Evolutionary conservation across 2,888 invertebrate genomes (phyloP).

Genomic region (Polylopha cassiicola): DNA sequence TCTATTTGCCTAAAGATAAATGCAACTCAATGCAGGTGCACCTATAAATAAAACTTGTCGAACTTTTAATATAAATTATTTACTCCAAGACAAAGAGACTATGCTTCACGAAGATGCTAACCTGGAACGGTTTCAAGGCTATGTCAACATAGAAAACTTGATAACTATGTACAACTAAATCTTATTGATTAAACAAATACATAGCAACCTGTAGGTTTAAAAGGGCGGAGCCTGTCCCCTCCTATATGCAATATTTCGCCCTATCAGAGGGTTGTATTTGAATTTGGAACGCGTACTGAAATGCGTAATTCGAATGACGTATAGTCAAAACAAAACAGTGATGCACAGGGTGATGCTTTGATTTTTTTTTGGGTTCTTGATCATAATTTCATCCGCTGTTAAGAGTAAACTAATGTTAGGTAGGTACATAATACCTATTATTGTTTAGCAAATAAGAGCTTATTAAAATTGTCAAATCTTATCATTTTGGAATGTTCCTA

Average conservation of each 20-base stretch:
- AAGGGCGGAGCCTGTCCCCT: slow-evolving; percentile 37
- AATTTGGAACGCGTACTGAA: slow-evolving; percentile 62
- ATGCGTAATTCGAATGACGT: slow-evolving; percentile 55
- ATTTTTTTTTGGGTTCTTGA: too few relatives aligned
- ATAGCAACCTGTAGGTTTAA: slow-evolving; percentile 38
- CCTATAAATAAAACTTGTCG: too few relatives aligned
- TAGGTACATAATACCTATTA: slow-evolving; percentile 3
- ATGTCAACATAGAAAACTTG: background rate
- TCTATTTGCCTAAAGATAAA: too few relatives aligned
- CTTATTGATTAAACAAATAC: slow-evolving; percentile 44
- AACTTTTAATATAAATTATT: too few relatives aligned
- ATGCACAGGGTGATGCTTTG: slow-evolving; percentile 42
- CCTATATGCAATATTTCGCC: slow-evolving; percentile 30
- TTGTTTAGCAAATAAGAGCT: too few relatives aligned
- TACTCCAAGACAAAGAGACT: too few relatives aligned
- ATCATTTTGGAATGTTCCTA: too few relatives aligned
- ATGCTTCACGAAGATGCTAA: background rate
- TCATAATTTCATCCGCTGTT: too few relatives aligned
- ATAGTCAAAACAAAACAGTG: slow-evolving; percentile 49
- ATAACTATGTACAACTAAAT: slow-evolving; percentile 26
- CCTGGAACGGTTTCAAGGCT: slow-evolving; percentile 14
- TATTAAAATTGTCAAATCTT: too few relatives aligned
- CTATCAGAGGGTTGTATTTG: slow-evolving; percentile 44
- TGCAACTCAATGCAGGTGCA: too few relatives aligned
- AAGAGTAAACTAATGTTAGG: too few relatives aligned